Evolutionary conservation across 2,888 invertebrate species (phyloP).

Genomic region (Zhuqinia jingwanae): DNA sequence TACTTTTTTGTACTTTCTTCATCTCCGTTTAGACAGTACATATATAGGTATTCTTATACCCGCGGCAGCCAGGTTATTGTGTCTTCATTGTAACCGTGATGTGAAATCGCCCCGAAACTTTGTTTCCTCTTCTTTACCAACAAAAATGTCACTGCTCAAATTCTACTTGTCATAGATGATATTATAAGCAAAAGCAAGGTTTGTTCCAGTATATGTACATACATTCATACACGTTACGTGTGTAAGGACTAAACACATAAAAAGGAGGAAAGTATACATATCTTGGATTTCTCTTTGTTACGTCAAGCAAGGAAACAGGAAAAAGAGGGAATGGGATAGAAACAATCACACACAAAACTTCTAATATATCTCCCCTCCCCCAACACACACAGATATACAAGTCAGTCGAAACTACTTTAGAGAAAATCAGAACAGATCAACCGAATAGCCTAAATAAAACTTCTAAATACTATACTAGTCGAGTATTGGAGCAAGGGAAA

Average conservation of each 20-base stretch:
- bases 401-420: not conserved
- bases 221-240: not conserved
- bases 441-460: slow-evolving; percentile 67
- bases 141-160: no score
- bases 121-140: not conserved
- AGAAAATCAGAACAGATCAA: slow-evolving; percentile 68
- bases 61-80: not conserved
- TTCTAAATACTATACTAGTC: slow-evolving; percentile 57
- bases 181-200: not conserved
- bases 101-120: slow-evolving; percentile 35
- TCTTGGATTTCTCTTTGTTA: not conserved
- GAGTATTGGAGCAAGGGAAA: no score
- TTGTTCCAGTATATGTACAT: not conserved
- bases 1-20: no score
- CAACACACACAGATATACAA: no score
- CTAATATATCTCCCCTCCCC: slow-evolving; percentile 7
- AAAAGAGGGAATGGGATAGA: not conserved
- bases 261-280: no score
- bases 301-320: not conserved
- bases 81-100: slow-evolving; percentile 2
- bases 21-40: no score
- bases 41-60: no score
- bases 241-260: no score
- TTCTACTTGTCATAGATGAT: not conserved
- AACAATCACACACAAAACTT: slow-evolving; percentile 41